A percentile compares a stretch with the other conserved stretches of the same genome.
phyloP scores from a whole-genome alignment of 2,113 vertebrate genomes.

The Perccottus glenii region DNA sequence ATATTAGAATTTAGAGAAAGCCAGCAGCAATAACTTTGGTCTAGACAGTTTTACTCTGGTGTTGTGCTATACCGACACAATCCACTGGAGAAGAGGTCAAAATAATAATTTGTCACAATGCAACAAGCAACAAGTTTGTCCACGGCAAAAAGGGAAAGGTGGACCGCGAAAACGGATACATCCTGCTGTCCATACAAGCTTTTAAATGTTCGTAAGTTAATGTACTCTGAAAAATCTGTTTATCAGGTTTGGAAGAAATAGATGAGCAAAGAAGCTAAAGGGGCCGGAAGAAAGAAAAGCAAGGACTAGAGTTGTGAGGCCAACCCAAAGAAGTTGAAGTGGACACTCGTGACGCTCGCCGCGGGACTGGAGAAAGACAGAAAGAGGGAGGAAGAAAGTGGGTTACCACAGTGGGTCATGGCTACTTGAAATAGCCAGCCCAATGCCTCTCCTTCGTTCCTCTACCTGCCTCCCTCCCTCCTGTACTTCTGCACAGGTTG shows the following conservation, averaged over 20 bases:
- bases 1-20: constrained; percentile 11
- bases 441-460: constrained; percentile 44
- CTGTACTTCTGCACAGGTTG: constrained; percentile 57
- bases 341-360: constrained; percentile 54
- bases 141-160: not conserved
- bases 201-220: not conserved
- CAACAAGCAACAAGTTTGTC: not conserved
- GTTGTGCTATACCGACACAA: constrained; percentile 8
- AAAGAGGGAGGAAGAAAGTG: constrained; percentile 68
- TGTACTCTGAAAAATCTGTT: not conserved
- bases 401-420: constrained; percentile 77
- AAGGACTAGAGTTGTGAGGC: constrained; percentile 20
- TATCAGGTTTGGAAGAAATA: not conserved
- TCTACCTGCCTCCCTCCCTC: constrained; percentile 40
- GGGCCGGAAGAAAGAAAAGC: not conserved
- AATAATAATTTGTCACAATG: not conserved
- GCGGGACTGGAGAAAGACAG: constrained; percentile 36
- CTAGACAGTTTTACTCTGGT: constrained; percentile 7
- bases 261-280: constrained; percentile 1
- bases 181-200: not conserved
- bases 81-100: not conserved
- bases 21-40: constrained; percentile 9
- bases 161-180: not conserved
- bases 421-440: constrained; percentile 74
- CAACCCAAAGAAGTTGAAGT: constrained; percentile 23